Evolutionary conservation across 2,888 invertebrate genomes (phyloP).

Genomic region (Rambutsinella grinnellia): DNA sequence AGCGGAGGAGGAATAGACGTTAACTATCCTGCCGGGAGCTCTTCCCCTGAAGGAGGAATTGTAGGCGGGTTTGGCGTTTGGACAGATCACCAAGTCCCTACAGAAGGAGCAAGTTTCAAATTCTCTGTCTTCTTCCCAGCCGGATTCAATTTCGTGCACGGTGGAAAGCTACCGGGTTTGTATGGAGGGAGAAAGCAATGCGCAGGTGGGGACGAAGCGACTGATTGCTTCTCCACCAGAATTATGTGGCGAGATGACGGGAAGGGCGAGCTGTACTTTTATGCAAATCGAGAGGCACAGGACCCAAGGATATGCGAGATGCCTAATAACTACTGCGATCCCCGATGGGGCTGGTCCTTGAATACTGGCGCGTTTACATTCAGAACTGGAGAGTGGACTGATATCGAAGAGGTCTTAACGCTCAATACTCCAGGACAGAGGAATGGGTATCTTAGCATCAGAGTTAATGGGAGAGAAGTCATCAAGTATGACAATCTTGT

Average conservation of each 20-base stretch:
- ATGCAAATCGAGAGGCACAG: constrained; percentile 59
- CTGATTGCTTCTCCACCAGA: constrained; percentile 53
- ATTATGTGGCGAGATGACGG: constrained; percentile 59
- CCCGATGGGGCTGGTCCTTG: constrained; percentile 52
- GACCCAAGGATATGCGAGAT: constrained; percentile 56
- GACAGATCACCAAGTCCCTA: constrained; percentile 48
- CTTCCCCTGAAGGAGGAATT: constrained; percentile 46
- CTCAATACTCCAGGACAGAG: constrained; percentile 50
- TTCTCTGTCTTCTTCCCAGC: constrained; percentile 56
- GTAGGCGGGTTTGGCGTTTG: constrained; percentile 56
- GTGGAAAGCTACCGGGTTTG: constrained; percentile 59
- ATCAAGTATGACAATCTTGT: constrained; percentile 57
- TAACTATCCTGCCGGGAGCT: constrained; percentile 56
- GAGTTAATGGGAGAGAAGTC: constrained; percentile 51
- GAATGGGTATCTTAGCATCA: constrained; percentile 49
- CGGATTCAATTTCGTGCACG: constrained; percentile 56
- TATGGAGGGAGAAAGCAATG: constrained; percentile 56
- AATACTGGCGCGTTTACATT: constrained; percentile 53
- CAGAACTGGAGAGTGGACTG: constrained; percentile 46
- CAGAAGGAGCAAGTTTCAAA: constrained; percentile 44
- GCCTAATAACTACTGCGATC: constrained; percentile 54
- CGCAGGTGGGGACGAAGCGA: constrained; percentile 56
- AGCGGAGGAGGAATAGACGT: constrained; percentile 59
- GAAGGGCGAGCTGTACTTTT: constrained; percentile 55
- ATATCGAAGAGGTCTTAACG: constrained; percentile 35